A percentile compares a stretch with the other conserved stretches of the same genome.
Evolutionary conservation across 1,140 invertebrate genomes (phyloP).

Genomic region (Drosophila bocqueti): DNA sequence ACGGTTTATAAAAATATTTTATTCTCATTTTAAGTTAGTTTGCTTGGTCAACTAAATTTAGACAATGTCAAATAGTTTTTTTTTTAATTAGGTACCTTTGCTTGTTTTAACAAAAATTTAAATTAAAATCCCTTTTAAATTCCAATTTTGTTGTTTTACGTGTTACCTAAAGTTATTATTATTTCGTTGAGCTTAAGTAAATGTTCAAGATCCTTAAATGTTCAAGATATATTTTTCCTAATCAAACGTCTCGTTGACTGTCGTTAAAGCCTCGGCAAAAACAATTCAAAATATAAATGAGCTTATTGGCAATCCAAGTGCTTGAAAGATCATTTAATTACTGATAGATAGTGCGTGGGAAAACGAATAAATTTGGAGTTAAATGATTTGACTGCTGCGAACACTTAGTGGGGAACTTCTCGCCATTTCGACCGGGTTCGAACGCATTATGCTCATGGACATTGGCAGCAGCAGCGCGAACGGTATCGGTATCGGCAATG

Average conservation of each 20-base stretch:
- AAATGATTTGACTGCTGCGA: conserved; percentile 15
- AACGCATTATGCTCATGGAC: conserved; percentile 62
- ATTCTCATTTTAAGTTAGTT: neutral
- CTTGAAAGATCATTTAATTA: neutral
- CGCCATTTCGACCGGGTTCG: conserved; percentile 36
- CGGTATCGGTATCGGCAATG: conserved; percentile 26
- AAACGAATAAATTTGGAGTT: neutral
- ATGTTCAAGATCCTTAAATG: too few relatives aligned
- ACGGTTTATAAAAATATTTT: neutral
- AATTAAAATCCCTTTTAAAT: neutral
- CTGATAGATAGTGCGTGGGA: conserved; percentile 1
- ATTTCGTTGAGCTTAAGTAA: too few relatives aligned
- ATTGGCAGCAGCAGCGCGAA: conserved; percentile 40
- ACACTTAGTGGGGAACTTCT: conserved; percentile 16
- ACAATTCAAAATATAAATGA: neutral
- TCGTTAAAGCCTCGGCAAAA: neutral
- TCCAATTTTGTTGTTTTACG: too few relatives aligned
- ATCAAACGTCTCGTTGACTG: neutral
- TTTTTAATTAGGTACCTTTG: too few relatives aligned
- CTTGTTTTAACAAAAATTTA: too few relatives aligned
- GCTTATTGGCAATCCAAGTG: neutral
- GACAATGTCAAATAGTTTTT: too few relatives aligned
- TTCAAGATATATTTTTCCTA: neutral
- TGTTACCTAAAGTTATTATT: too few relatives aligned
- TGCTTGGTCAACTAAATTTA: neutral